Base-by-base conservation (phyloP, 2,888 invertebrate genomes). In the Lasioglossum oenotherae region DNA sequence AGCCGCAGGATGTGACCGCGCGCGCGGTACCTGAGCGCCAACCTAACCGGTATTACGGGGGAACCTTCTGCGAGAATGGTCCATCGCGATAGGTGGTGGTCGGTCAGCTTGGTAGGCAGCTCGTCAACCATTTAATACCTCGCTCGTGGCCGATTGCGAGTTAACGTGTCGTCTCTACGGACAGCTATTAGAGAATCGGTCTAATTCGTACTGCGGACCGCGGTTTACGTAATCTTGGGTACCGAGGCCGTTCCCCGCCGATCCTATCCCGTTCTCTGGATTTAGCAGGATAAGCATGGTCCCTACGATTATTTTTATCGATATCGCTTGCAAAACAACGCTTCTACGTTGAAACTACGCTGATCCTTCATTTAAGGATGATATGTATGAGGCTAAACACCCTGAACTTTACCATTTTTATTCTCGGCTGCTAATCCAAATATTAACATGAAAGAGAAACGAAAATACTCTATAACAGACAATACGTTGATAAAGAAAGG, bases 51-150 rank as follows among this genome's bases (percentile, higher is more conserved):
- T 76, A 77, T 80, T 78, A 67, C 69, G n/a, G 53, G n/a, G 60
- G 41, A 38, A 86, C 81, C 73, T 77, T 71, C 77, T 78, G 60
- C 64, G 67, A 77, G 81, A 74, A 80, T 72, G 75, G 76, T 67
- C 71, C 75, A 73, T 60, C 82, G 57, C 76, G 86, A 80, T 85
- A 80, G 78, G 41, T 38, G 75, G 41, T 38, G 67, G 67, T 67
- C 67, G 74, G 76, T 53, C 79, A 35, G 75, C 67, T 74, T 72
- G 71, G 31, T 49, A 53, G 74, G 44, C 38, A 16, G 57, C 78
- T 75, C 82, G 78, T 81, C 79, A 73, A 82, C 83, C 81, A 72
- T 87, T 86, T 82, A 86, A 82, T 83, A 77, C 80, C 60, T 31
- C n/a, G 64, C n/a, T 67, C 74, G 38, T 57, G 38, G 67, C 31